phyloP scores from a whole-genome alignment of 2,888 invertebrate genomes.

The Seira sanloemensis region DNA sequence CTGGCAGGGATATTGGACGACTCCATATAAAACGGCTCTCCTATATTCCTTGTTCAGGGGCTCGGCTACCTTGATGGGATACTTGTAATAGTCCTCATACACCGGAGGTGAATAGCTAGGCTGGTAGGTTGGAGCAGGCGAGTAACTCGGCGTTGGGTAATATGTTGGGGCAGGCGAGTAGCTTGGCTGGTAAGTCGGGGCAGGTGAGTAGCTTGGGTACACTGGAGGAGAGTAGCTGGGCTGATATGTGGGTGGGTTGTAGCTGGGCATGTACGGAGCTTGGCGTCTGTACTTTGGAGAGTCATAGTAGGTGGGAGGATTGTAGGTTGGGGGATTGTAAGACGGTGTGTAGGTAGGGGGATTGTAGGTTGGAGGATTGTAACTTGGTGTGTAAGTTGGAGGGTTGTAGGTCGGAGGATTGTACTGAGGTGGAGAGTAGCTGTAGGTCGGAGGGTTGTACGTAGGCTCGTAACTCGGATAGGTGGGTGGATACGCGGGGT shows the following conservation, averaged over 20 bases:
- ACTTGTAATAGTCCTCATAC: constrained; percentile 61
- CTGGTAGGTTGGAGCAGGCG: constrained; percentile 51
- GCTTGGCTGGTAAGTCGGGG: constrained; percentile 37
- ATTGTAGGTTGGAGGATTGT: constrained; percentile 30
- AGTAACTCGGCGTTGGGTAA: constrained; percentile 30
- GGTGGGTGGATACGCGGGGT: constrained; percentile 65
- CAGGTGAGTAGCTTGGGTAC: constrained; percentile 36
- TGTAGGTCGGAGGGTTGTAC: constrained; percentile 35
- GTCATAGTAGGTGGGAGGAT: constrained; percentile 35
- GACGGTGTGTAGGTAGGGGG: constrained; percentile 18
- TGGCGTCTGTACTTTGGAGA: constrained; percentile 42
- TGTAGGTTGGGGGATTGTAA: constrained; percentile 59
- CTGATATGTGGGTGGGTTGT: constrained; percentile 17
- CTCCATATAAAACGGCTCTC: constrained; percentile 71
- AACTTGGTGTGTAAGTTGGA: constrained; percentile 34
- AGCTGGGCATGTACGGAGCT: constrained; percentile 24
- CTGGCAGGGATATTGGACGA: constrained; percentile 72
- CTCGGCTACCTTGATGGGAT: constrained; percentile 69
- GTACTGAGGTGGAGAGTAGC: constrained; percentile 29
- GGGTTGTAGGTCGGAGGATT: constrained; percentile 21
- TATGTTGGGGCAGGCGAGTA: constrained; percentile 37
- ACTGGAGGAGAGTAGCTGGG: constrained; percentile 30
- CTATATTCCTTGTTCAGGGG: constrained; percentile 66
- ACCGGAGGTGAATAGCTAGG: constrained; percentile 39
- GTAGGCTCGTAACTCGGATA: constrained; percentile 49